Conservation (phyloP, 2,113 vertebrate species). For the Mustela lutreola region DNA sequence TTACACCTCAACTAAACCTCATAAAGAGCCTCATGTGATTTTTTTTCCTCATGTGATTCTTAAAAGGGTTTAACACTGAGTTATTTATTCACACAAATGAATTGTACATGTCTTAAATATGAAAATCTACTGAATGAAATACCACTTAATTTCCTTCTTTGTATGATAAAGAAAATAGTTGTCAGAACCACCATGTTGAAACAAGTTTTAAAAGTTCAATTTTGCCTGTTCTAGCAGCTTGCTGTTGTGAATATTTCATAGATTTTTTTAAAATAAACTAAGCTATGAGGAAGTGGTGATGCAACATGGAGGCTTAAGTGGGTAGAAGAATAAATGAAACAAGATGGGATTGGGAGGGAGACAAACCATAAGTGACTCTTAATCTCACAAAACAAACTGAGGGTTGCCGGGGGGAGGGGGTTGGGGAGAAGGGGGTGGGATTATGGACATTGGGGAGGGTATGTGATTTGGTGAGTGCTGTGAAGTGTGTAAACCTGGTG, state of each 20-base stretch:
- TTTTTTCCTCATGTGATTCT: neutral
- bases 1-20: neutral
- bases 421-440: too few relatives aligned
- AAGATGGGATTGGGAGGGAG: too few relatives aligned
- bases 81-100: neutral
- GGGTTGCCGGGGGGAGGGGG: too few relatives aligned
- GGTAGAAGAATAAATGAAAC: too few relatives aligned
- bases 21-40: neutral
- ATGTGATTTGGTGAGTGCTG: too few relatives aligned
- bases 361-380: too few relatives aligned
- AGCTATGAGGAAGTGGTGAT: too few relatives aligned
- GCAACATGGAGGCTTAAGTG: too few relatives aligned
- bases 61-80: neutral
- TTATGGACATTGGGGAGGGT: too few relatives aligned
- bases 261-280: neutral
- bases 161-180: neutral
- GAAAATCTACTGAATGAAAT: neutral
- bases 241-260: neutral
- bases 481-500: too few relatives aligned
- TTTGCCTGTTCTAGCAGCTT: neutral
- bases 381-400: too few relatives aligned
- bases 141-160: neutral
- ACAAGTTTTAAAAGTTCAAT: neutral
- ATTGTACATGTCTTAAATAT: neutral
- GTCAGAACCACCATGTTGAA: neutral